Evolutionary conservation across 2,888 invertebrate genomes (phyloP), one percentile per base, ranked within the genome.

Genomic region (Dione vanillae): DNA sequence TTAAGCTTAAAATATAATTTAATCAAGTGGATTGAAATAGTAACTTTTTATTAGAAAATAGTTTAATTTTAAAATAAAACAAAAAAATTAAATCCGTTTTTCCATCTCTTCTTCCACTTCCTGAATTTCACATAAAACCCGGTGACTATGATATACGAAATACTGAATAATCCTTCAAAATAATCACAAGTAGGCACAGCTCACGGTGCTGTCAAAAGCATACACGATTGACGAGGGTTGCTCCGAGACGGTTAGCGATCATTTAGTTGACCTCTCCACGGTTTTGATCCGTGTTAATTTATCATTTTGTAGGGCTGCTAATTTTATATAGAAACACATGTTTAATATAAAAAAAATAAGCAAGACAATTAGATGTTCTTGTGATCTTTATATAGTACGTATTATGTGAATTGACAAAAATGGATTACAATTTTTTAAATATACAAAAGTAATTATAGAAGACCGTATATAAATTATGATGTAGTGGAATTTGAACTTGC

Each of bases 161-260:
- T 68, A 62, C 68, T 52, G 51, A 70, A 65, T 74, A 72, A 73
- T 69, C 65, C 74, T 61, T 70, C 67, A 72, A 70, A 70, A 70
- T 73, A 73, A 73, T 72, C 71, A 67, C 71, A 59, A 73, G 73
- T 76, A 10, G 27, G 20, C 14, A 72, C 62, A 37, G 54, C 73
- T 73, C 74, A 74, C 73, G 73, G 69, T 65, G 77, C 87, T 86
- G 90, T 88, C 89, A 86, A 76, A 76, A 78, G 68, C 90, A 90
- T 80, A 65, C 73, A 62, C 77, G 52, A 84, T 84, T 90, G 90
- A 91, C 89, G 85, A 90, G 90, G 90, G 90, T 89, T 43, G 52
- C 58, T 56, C 74, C 71, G 69, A 76, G 78, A 83, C 80, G 83
- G 83, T 83, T 81, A 80, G 76, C 82, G 83, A 83, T 85, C 85